A percentile compares a stretch with the other conserved stretches of the same genome.
Evolutionary conservation across 2,113 vertebrate genomes (phyloP).

Genomic region (Rhea americana): DNA sequence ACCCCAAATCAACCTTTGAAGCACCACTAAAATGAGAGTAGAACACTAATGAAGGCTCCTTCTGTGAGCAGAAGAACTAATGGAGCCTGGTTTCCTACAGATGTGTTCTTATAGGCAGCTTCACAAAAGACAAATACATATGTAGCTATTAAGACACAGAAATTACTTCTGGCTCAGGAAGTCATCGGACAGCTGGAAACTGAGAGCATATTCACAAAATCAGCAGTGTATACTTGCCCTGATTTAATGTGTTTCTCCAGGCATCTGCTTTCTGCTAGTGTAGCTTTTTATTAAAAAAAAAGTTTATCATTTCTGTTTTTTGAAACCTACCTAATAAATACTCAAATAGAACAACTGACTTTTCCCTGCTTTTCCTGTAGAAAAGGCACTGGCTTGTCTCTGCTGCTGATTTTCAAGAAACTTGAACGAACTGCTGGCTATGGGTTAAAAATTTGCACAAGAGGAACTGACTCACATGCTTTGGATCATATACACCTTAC

Average conservation of each 20-base stretch:
- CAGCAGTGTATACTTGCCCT: background rate
- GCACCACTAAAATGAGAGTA: background rate
- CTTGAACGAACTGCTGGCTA: background rate
- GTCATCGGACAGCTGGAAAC: background rate
- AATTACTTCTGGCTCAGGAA: conserved; percentile 14
- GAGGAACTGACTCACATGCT: background rate
- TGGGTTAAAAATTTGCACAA: background rate
- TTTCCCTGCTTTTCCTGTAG: background rate
- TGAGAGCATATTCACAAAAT: background rate
- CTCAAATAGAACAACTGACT: background rate
- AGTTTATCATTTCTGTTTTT: background rate
- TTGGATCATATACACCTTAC: background rate
- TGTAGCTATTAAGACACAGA: background rate
- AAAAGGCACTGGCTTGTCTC: background rate
- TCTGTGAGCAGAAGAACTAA: background rate
- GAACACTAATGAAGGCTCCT: conserved; percentile 9
- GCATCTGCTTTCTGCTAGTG: background rate
- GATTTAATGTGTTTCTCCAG: background rate
- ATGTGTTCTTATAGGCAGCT: background rate
- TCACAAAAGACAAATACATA: conserved; percentile 8
- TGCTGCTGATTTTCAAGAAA: background rate
- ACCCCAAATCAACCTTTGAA: background rate
- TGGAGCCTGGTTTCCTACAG: conserved; percentile 15
- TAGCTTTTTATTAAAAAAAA: background rate
- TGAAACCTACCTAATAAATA: background rate